Evolutionary conservation across 2,888 invertebrate species (phyloP).

Genomic region (Drosophila dives): DNA sequence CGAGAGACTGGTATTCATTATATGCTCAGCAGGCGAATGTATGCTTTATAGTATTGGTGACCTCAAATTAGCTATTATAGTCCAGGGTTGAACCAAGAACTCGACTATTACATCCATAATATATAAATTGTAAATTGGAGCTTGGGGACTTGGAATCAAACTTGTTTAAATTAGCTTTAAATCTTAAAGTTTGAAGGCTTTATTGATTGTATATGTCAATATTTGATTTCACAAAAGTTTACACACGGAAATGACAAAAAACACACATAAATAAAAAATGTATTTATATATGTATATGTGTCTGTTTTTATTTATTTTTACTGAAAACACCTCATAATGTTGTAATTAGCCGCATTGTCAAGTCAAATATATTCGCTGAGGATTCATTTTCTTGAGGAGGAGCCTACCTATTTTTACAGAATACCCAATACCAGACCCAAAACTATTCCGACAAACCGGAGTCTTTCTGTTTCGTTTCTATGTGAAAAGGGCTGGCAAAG

Average conservation of each 20-base stretch:
- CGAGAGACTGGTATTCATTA: conserved; percentile 13
- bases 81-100: neutral
- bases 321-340: neutral
- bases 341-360: neutral
- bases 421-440: neutral
- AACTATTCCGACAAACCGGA: neutral
- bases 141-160: neutral
- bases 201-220: neutral
- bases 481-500: conserved; percentile 5
- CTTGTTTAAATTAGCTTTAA: neutral
- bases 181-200: neutral
- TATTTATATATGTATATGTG: neutral
- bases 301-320: neutral
- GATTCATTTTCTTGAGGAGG: neutral
- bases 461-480: neutral
- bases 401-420: neutral
- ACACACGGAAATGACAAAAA: neutral
- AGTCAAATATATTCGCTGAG: neutral
- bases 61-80: conserved; percentile 1
- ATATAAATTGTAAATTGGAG: neutral
- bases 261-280: too few relatives aligned
- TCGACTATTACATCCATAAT: neutral
- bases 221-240: too few relatives aligned
- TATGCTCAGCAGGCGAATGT: neutral
- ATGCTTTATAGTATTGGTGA: neutral